Conservation (phyloP, 2,797 vertebrate species). For the Cossypha dichroa region DNA sequence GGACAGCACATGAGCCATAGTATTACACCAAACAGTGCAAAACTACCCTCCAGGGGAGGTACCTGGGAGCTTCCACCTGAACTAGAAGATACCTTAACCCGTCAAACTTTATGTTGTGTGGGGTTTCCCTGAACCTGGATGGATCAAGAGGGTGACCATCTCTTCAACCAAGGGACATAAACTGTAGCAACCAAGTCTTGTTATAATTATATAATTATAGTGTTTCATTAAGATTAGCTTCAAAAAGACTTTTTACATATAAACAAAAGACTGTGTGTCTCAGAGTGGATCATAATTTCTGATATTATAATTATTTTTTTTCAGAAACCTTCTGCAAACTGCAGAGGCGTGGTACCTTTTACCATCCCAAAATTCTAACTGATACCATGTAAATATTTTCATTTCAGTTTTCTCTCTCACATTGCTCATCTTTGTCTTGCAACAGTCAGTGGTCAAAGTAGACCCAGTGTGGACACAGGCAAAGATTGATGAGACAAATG, state of each 20-base stretch:
- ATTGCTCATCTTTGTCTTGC: background rate
- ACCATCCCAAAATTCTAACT: background rate
- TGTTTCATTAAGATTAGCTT: background rate
- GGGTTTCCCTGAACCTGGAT: background rate
- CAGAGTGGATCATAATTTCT: background rate
- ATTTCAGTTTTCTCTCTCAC: background rate
- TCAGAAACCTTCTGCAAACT: background rate
- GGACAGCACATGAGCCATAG: background rate
- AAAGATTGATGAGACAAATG: background rate
- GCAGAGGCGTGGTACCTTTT: background rate
- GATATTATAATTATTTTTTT: background rate
- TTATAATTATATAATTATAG: too few relatives aligned
- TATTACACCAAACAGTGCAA: background rate
- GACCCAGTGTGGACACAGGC: background rate
- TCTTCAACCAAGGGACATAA: rapidly evolving
- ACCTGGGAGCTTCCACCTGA: background rate
- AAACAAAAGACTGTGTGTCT: background rate
- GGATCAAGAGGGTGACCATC: background rate
- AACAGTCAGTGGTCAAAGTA: background rate
- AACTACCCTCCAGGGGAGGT: background rate
- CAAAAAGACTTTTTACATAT: background rate
- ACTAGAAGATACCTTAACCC: background rate
- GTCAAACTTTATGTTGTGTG: background rate
- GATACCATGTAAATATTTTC: background rate
- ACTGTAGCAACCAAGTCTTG: background rate